Evolutionary conservation across 2,797 vertebrate species (phyloP).

Genomic region (Paedocypris micromegethes): DNA sequence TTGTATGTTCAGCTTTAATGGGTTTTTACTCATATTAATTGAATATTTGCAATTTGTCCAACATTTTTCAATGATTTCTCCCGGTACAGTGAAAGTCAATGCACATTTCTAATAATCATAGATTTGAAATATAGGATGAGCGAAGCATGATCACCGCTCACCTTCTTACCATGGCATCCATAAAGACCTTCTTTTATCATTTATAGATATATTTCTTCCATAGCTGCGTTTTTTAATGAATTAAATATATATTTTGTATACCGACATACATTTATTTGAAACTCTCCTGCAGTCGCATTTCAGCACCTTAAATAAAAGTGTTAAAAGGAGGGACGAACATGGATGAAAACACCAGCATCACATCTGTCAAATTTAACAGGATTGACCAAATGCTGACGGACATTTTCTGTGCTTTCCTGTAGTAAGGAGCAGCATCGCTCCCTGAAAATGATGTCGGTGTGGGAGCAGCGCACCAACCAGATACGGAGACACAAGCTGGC

Average conservation of each 20-base stretch:
- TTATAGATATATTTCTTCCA: neutral
- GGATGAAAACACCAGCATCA: neutral
- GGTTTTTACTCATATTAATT: no score
- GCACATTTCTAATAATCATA: slow-evolving; percentile 6
- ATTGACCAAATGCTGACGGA: neutral
- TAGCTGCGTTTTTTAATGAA: neutral
- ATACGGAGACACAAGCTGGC: slow-evolving; percentile 82
- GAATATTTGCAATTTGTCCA: no score
- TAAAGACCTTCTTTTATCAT: slow-evolving; percentile 50
- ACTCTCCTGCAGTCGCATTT: no score
- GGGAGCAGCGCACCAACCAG: slow-evolving; percentile 90
- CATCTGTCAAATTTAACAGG: slow-evolving; percentile 8
- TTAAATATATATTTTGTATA: no score
- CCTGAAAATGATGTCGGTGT: slow-evolving; percentile 85
- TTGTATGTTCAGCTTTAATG: no score
- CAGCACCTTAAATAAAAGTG: no score
- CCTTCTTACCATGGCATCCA: slow-evolving; percentile 53
- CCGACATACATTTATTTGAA: no score
- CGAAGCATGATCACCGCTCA: slow-evolving; percentile 49
- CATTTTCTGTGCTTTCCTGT: slow-evolving; percentile 4
- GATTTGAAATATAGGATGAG: slow-evolving; percentile 36
- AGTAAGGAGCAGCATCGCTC: slow-evolving; percentile 89
- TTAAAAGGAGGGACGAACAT: no score
- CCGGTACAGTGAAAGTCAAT: no score
- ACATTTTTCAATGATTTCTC: no score